Evolutionary conservation across 92 coral and sea anemone species (phyloP), one percentile per base, ranked within the genome.

Genomic region (Zoanthus solanderi): DNA sequence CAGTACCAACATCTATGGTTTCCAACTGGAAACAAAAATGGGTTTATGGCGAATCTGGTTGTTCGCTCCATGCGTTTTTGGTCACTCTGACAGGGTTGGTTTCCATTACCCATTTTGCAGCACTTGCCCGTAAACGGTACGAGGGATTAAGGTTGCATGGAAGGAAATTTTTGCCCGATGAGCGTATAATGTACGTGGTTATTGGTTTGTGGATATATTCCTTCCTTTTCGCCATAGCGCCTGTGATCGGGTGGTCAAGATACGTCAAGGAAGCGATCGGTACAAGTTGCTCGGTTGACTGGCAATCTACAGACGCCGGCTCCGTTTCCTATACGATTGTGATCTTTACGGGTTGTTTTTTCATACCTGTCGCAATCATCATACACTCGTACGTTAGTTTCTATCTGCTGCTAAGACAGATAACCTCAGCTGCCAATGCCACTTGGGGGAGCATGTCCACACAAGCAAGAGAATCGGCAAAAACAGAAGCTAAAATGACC

Each of bases 41-140:
- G 83, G 28, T 30, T 31, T 78, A 50, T 54, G 83, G 68, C 23
- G 83, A 78, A 10, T 78, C 71, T 0, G 83, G 83, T 1, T 78
- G 83, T 68, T 54, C 15, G 10, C 47, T 57, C 15, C 83, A 78
- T 30, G 68, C 83, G 4, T 78, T 78, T 54, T 17, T 78, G 18
- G 83, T 37, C 46, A 54, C 83, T 10, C 56, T 56, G 68, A 47
- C 66, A 28, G 83, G 83, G 2, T 23, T 54, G 52, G 67, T 78
- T 15, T 78, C 83, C 68, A 78, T 78, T 10, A 78, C 83, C 4
- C 83, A 78, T 54, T 31, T 78, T 37, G 67, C 83, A 11, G 71
- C 67, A 9, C 68, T 78, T 8, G 66, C 83, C 18, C 60, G 45
- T 65, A 78, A 78, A 31, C 28, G 83, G 15, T 78, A 78, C 46